A percentile compares a stretch with the other conserved stretches of the same genome.
Conservation (phyloP, 2,888 invertebrate genomes). For the Nephrotoma guestfalica region DNA sequence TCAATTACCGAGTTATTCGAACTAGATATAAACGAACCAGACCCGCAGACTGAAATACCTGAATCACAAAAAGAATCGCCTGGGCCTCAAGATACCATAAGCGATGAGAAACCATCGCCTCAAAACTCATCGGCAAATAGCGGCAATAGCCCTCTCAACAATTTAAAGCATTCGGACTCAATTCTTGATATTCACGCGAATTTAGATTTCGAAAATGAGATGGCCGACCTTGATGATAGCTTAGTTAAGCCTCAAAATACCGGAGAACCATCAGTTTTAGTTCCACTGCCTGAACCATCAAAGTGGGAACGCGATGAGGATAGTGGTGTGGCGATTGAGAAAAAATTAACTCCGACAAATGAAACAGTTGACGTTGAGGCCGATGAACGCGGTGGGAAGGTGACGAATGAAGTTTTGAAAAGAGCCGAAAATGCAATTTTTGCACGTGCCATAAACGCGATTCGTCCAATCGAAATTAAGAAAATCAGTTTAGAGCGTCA, state of each 20-base stretch:
- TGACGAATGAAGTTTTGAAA: slow-evolving; percentile 76
- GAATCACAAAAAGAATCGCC: neutral
- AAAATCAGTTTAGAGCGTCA: slow-evolving; percentile 52
- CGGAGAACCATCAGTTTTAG: slow-evolving; percentile 33
- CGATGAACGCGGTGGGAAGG: slow-evolving; percentile 32
- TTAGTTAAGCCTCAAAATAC: slow-evolving; percentile 1
- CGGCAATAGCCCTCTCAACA: slow-evolving; percentile 4
- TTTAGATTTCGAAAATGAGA: slow-evolving; percentile 23
- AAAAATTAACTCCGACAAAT: slow-evolving; percentile 32
- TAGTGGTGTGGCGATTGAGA: slow-evolving; percentile 20
- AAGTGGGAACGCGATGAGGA: slow-evolving; percentile 80
- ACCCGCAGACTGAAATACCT: neutral
- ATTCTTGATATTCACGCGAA: slow-evolving; percentile 20
- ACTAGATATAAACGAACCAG: neutral
- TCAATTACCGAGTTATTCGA: neutral
- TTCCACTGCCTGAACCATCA: slow-evolving; percentile 63
- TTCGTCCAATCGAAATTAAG: slow-evolving; percentile 61
- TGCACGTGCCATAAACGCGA: slow-evolving; percentile 72
- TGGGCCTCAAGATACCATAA: neutral
- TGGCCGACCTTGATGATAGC: slow-evolving; percentile 12
- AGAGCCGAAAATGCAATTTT: slow-evolving; percentile 85
- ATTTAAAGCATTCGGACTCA: slow-evolving; percentile 22
- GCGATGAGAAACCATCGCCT: neutral
- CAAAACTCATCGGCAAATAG: neutral
- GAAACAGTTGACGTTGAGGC: slow-evolving; percentile 17